A percentile compares a stretch with the other conserved stretches of the same genome.
phyloP scores from a whole-genome alignment of 2,113 vertebrate species.

The Eulacestoma nigropectus region DNA sequence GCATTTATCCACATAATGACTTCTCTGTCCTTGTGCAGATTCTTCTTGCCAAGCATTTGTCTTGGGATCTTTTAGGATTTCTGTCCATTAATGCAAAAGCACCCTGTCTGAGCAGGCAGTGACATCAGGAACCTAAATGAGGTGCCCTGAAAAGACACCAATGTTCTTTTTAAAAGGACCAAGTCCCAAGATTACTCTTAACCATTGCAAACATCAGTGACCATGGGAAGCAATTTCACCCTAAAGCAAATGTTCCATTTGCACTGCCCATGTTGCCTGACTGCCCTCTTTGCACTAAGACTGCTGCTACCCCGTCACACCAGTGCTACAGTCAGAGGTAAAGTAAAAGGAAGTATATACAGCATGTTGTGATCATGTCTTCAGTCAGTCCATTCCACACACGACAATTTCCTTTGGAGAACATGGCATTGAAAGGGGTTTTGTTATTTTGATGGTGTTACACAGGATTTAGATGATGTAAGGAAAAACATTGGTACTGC shows the following conservation, averaged over 20 bases:
- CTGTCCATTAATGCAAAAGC: background rate
- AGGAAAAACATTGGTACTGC: background rate
- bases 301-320: background rate
- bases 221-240: background rate
- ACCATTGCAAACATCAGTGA: background rate
- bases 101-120: background rate
- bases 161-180: background rate
- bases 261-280: background rate
- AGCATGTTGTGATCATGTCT: fast-evolving
- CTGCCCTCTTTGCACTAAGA: background rate
- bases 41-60: background rate
- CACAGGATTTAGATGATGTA: background rate
- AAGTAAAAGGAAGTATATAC: too few relatives aligned
- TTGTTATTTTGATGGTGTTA: background rate
- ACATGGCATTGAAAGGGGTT: background rate
- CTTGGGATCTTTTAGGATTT: background rate
- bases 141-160: background rate
- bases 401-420: background rate
- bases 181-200: fast-evolving
- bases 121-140: background rate
- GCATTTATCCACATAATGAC: background rate
- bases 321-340: background rate
- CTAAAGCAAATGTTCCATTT: background rate
- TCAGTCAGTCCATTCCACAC: background rate
- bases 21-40: background rate